A percentile compares a stretch with the other conserved stretches of the same genome.
Evolutionary conservation across 92 coral and sea anemone genomes (phyloP).

Genomic region (Palythoa grandiflora): DNA sequence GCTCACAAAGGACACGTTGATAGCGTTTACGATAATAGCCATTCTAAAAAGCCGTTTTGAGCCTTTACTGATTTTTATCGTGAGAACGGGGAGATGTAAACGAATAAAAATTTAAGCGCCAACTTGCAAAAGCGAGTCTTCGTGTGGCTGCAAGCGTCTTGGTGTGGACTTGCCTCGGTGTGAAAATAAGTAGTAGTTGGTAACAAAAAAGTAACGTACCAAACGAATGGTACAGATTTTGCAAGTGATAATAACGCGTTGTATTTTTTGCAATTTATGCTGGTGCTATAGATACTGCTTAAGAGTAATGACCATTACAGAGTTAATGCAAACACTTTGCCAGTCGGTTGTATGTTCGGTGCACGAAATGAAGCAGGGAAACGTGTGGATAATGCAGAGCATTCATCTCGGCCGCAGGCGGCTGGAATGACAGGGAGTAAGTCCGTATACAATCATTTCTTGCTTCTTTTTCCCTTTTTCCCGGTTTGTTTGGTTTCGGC

Average conservation of each 20-base stretch:
- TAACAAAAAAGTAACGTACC: background rate
- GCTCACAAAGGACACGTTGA: too few species aligned
- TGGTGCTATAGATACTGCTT: background rate
- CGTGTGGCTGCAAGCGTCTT: too few species aligned
- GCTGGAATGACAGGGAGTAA: background rate
- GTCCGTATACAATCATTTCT: background rate
- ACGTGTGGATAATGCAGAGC: background rate
- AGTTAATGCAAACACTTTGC: background rate
- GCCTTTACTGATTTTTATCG: too few species aligned
- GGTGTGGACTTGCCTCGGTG: background rate
- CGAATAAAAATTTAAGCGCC: too few species aligned
- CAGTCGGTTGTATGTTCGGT: background rate
- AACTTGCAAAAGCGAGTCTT: too few species aligned
- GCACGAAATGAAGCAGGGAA: background rate
- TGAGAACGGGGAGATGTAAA: too few species aligned
- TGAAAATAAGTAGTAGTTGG: background rate
- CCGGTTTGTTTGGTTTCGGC: background rate
- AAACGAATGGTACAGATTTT: background rate
- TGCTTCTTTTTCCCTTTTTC: background rate
- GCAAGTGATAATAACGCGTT: background rate
- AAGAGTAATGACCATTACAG: background rate
- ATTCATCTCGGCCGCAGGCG: constrained; percentile 16
- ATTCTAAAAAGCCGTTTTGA: too few species aligned
- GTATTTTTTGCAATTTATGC: background rate
- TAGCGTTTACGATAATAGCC: too few species aligned